These are phyloP conservation scores for Alca torda DNA, from an alignment of 2,797 vertebrate species.

Conservation along the genomic window DNA sequence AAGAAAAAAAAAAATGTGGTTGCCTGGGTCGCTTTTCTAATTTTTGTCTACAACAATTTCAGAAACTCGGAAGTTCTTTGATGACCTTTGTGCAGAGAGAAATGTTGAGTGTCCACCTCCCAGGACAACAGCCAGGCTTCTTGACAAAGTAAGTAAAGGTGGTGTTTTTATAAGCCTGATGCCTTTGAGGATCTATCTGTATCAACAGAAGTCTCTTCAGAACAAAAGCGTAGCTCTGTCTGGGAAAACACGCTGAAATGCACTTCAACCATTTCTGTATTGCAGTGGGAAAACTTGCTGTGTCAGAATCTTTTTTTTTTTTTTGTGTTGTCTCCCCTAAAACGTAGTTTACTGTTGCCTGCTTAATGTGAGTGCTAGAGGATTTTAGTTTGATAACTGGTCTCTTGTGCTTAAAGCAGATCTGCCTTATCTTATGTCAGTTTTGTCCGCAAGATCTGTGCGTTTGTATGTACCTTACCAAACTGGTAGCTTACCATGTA, in stretches of 20 bases:
- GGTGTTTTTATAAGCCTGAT: not conserved
- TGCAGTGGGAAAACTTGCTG: not conserved
- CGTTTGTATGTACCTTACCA: not conserved
- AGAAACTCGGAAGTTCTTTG: constrained; percentile 94
- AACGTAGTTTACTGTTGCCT: not conserved
- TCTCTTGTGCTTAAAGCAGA: not conserved
- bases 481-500: not conserved
- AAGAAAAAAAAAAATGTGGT: not conserved
- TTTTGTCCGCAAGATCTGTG: not conserved
- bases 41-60: constrained; percentile 9
- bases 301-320: not conserved
- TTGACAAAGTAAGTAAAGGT: constrained; percentile 87
- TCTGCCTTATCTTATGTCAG: not conserved
- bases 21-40: not conserved
- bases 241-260: not conserved
- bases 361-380: not conserved
- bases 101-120: constrained; percentile 91
- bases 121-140: constrained; percentile 93
- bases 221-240: not conserved
- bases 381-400: not conserved
- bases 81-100: constrained; percentile 86
- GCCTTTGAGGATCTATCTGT: not conserved
- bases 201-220: not conserved
- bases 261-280: not conserved
- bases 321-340: not conserved